Evolutionary conservation across 2,888 invertebrate genomes (phyloP), one percentile per base, ranked within the genome.

Genomic region (Himalopsyche japonica): DNA sequence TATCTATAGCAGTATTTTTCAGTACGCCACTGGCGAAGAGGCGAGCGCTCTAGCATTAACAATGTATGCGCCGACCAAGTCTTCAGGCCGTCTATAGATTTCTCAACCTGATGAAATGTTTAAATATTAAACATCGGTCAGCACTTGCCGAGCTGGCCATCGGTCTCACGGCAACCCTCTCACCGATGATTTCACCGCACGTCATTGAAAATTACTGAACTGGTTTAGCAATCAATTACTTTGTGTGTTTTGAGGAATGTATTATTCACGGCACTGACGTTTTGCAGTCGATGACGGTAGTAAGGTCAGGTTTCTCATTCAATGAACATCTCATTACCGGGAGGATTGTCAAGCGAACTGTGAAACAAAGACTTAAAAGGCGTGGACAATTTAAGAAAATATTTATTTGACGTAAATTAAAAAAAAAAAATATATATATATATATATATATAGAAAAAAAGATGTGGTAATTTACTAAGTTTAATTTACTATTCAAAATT

Each of bases 91-190:
- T 30, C 79, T 78, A 84, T 84, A 84, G 84, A 84, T 84, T 84
- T 81, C 84, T 84, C 70, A 18, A n/a, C 30, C 79, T 84, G 84
- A 84, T 84, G 84, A 81, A 84, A 84, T 79, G 70, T 27, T 84
- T 79, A 84, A 84, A 84, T 84, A 84, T 84, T 84, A 43, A 84
- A 15, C 18, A 43, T n/a, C 47, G 81, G 81, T 47, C 24, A 30
- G 84, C 70, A 12, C 48, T 43, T 27, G 43, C 83, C 27, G 76
- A 57, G 20, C 18, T 20, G 30, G 30, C 37, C n/a, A 81, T 81
- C 81, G 70, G 34, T 81, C 34, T 43, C 43, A 37, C 27, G 57
- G 24, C 20, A 10, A 57, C 57, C 57, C 57, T 57, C 57, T 57
- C 7, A 10, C n/a, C 20, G 24, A 57, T 57, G 20, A 57, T 57